These are phyloP conservation scores for Cydia strobilella DNA, from an alignment of 1,140 invertebrate genomes.

Conservation along the genomic window DNA sequence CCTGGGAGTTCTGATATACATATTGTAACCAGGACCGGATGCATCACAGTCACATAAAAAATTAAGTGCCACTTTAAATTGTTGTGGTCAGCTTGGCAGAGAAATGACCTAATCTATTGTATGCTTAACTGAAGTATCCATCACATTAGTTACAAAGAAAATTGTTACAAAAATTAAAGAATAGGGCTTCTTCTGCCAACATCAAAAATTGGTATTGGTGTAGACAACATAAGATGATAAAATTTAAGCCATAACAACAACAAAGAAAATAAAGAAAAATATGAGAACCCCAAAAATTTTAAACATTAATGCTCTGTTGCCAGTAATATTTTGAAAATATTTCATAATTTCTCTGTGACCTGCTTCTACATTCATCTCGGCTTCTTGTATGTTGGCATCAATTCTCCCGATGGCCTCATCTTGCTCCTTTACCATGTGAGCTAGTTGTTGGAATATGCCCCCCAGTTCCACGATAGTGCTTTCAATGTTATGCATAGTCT, in stretches of 20 bases:
- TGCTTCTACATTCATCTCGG: conserved; percentile 97
- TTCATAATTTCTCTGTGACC: conserved; percentile 98
- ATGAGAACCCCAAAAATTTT: conserved; percentile 99
- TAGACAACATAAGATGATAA: conserved; percentile 12
- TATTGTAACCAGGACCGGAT: neutral
- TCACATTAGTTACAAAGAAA: too few species aligned
- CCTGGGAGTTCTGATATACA: neutral
- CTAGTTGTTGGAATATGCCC: conserved; percentile 98
- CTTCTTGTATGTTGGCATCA: conserved; percentile 97
- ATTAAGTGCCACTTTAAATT: too few species aligned
- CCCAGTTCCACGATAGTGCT: conserved; percentile 99
- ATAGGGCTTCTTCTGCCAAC: too few species aligned
- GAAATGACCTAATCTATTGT: too few species aligned
- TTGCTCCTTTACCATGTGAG: conserved; percentile 99
- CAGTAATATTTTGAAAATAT: conserved; percentile 98
- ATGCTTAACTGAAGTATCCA: too few species aligned
- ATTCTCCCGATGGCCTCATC: conserved; percentile 99
- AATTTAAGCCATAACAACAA: conserved; percentile 92
- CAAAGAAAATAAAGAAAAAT: conserved; percentile 99
- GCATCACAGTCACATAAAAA: too few species aligned
- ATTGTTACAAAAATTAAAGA: too few species aligned
- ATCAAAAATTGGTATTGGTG: too few species aligned
- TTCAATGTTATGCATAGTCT: conserved; percentile 99
- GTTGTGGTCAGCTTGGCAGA: too few species aligned
- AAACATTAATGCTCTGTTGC: conserved; percentile 99